Conservation (phyloP, 35 echinoderm and acorn worm species). For the Hemicentrotus pulcherrimus region DNA sequence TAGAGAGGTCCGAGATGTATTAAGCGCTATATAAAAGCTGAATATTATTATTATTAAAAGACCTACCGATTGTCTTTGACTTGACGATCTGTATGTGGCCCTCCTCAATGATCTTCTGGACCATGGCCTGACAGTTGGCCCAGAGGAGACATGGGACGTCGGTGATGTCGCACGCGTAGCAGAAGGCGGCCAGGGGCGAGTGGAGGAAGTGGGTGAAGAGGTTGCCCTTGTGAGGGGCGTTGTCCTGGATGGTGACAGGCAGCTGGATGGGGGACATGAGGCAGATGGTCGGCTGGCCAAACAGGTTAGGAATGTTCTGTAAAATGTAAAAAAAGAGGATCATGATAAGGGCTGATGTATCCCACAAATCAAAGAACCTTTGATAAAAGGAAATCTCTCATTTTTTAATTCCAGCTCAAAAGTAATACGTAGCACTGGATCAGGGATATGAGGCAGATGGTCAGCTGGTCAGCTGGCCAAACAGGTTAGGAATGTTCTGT, state of each 20-base stretch:
- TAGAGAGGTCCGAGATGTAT: no score
- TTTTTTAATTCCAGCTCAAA: no score
- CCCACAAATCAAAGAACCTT: no score
- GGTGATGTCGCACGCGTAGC: slow-evolving; percentile 78
- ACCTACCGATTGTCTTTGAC: slow-evolving; percentile 85
- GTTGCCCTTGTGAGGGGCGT: slow-evolving; percentile 81
- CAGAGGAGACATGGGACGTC: slow-evolving; percentile 80
- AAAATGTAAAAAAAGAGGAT: slow-evolving; percentile 30
- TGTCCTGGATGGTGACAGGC: slow-evolving; percentile 77
- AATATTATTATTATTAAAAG: no score
- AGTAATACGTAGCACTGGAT: no score
- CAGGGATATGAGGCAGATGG: no score
- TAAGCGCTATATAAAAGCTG: no score
- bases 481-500: no score
- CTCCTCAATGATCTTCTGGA: slow-evolving; percentile 83
- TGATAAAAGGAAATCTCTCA: no score
- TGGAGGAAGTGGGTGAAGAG: slow-evolving; percentile 94
- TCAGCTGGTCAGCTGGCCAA: no score
- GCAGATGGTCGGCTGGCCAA: slow-evolving; percentile 91
- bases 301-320: slow-evolving; percentile 95
- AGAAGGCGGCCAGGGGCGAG: slow-evolving; percentile 87
- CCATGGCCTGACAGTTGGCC: slow-evolving; percentile 86
- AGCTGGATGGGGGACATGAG: slow-evolving; percentile 86
- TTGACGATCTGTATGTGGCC: slow-evolving; percentile 63
- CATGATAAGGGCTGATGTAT: no score